These are phyloP conservation scores for Nipponia nippon DNA, from an alignment of 2,113 vertebrate genomes.

Conservation along the genomic window DNA sequence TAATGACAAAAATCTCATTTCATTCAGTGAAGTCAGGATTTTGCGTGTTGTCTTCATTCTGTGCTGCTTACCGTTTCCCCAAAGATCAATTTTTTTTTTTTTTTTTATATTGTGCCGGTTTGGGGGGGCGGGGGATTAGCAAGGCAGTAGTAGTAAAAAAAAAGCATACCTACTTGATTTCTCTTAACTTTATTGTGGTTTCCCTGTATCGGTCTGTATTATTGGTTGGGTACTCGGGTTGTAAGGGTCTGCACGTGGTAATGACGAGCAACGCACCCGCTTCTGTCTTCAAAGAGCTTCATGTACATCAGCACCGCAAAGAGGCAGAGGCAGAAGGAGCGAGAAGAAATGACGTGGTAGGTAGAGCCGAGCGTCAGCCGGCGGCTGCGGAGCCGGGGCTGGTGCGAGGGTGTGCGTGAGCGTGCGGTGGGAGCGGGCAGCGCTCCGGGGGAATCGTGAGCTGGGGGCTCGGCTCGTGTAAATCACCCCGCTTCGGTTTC, in stretches of 20 bases:
- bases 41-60: not conserved
- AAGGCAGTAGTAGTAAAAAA: not conserved
- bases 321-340: not conserved
- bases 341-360: too few relatives aligned
- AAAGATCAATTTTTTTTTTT: not conserved
- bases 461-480: not conserved
- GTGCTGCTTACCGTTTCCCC: not conserved
- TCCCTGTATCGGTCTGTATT: not conserved
- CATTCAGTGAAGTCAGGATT: not conserved
- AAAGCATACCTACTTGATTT: not conserved
- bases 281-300: not conserved
- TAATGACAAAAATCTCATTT: not conserved
- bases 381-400: not conserved
- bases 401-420: not conserved
- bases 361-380: not conserved
- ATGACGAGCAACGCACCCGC: not conserved
- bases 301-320: too few relatives aligned
- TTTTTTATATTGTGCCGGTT: not conserved
- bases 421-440: not conserved
- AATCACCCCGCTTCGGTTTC: not conserved
- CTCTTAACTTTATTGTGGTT: not conserved
- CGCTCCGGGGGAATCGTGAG: not conserved
- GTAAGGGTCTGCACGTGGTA: not conserved
- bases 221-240: accelerated
- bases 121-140: not conserved